phyloP scores from a whole-genome alignment of 2,888 invertebrate species.

The Schrankia costaestrigalis region DNA sequence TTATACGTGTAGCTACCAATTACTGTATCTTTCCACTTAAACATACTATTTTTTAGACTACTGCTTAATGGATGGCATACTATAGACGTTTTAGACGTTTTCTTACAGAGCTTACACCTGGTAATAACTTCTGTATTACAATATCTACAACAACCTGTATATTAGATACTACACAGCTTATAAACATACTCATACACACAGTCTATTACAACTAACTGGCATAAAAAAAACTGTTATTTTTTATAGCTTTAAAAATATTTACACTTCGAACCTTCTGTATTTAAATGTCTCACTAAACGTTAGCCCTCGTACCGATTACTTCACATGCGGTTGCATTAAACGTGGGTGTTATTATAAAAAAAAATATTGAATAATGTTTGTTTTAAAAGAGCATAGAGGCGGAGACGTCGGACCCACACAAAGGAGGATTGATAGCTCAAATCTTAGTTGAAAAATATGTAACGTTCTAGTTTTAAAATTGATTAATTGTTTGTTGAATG shows the following conservation, averaged over 20 bases:
- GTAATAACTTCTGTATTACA: too few relatives aligned
- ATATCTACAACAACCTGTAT: too few relatives aligned
- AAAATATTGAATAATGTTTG: conserved; percentile 75
- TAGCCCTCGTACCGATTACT: conserved; percentile 45
- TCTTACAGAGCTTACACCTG: too few relatives aligned
- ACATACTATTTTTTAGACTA: too few relatives aligned
- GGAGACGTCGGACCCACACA: conserved; percentile 67
- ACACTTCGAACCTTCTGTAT: conserved; percentile 40
- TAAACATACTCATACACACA: conserved; percentile 56
- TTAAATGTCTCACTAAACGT: conserved; percentile 58
- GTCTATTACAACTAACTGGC: too few relatives aligned
- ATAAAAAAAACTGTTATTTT: too few relatives aligned
- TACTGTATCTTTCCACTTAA: too few relatives aligned
- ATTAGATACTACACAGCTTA: conserved; percentile 59
- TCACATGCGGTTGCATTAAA: conserved; percentile 57
- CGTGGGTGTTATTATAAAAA: conserved; percentile 70
- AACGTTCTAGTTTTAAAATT: conserved; percentile 67
- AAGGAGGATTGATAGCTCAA: conserved; percentile 67
- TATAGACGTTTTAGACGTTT: too few relatives aligned
- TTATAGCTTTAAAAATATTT: conserved; percentile 49
- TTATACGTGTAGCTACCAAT: too few relatives aligned
- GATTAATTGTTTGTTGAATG: conserved; percentile 71
- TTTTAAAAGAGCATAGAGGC: conserved; percentile 64
- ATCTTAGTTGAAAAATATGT: conserved; percentile 66
- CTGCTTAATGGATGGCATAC: too few relatives aligned